Conservation (phyloP, 1,140 invertebrate genomes). For the Pemphigus obesinymphae region DNA sequence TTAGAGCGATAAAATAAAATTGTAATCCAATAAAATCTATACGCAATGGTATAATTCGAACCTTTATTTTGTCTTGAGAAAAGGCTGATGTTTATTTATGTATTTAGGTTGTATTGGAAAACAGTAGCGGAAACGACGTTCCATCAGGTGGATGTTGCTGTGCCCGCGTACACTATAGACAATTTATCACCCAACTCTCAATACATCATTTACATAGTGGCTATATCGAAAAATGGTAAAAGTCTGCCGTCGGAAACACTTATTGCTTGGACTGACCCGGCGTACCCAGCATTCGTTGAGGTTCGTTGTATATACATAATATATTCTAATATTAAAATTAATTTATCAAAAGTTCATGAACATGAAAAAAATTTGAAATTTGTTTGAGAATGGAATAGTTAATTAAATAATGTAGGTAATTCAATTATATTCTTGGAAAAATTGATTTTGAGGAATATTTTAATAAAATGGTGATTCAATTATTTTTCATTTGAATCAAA, state of each 20-base stretch:
- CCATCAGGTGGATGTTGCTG: constrained; percentile 58
- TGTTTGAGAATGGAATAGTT: too few species aligned
- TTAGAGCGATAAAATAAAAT: too few species aligned
- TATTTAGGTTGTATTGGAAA: constrained; percentile 63
- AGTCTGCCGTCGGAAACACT: constrained; percentile 72
- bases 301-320: constrained; percentile 53
- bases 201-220: constrained; percentile 69
- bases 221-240: constrained; percentile 61
- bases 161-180: constrained; percentile 65
- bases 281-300: constrained; percentile 77
- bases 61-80: neutral
- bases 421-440: too few species aligned
- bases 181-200: constrained; percentile 69
- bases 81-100: neutral
- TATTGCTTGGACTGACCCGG: constrained; percentile 78
- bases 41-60: neutral
- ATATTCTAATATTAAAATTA: neutral
- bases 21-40: neutral
- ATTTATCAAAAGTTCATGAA: too few species aligned
- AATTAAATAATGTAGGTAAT: too few species aligned
- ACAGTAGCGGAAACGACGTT: constrained; percentile 58
- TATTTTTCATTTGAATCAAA: too few species aligned
- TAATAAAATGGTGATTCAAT: too few species aligned
- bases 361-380: neutral
- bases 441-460: too few species aligned